These are phyloP conservation scores for Crioceris asparagi DNA, from an alignment of 2,888 invertebrate genomes.

Conservation along the genomic window DNA sequence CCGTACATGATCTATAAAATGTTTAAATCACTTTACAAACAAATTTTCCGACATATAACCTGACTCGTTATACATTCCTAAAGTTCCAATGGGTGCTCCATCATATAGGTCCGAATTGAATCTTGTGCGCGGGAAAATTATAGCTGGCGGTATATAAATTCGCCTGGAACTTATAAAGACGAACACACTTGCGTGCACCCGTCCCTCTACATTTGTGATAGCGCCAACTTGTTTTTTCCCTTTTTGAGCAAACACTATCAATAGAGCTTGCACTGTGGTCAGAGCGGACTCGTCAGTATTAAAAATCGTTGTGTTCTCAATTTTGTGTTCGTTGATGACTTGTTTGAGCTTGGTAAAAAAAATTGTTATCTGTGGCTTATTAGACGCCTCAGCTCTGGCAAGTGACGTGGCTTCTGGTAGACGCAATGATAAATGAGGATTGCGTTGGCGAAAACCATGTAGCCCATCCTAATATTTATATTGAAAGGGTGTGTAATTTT, in stretches of 20 bases:
- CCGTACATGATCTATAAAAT: too few species aligned
- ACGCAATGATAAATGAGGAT: slow-evolving; percentile 9
- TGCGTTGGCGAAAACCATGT: slow-evolving; percentile 7
- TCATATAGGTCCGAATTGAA: too few species aligned
- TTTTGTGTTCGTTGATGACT: slow-evolving; percentile 11
- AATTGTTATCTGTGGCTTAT: slow-evolving; percentile 9
- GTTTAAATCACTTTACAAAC: background rate
- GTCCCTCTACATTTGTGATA: background rate
- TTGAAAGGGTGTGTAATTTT: slow-evolving; percentile 13
- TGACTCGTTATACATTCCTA: background rate
- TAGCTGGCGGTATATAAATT: too few species aligned
- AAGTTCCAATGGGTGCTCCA: background rate
- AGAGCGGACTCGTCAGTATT: slow-evolving; percentile 10
- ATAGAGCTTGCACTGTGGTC: slow-evolving; percentile 5
- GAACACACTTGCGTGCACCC: background rate
- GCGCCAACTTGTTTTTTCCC: background rate
- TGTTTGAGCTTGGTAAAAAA: slow-evolving; percentile 3
- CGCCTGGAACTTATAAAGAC: too few species aligned
- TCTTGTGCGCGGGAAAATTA: too few species aligned
- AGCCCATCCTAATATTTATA: slow-evolving; percentile 6
- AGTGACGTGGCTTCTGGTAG: slow-evolving; percentile 14
- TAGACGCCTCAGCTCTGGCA: slow-evolving; percentile 13
- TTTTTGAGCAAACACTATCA: background rate
- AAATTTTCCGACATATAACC: background rate
- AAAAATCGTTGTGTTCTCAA: slow-evolving; percentile 9